Conservation (phyloP, 2,113 vertebrate genomes). For the Cyprinodon brontotheroides region DNA sequence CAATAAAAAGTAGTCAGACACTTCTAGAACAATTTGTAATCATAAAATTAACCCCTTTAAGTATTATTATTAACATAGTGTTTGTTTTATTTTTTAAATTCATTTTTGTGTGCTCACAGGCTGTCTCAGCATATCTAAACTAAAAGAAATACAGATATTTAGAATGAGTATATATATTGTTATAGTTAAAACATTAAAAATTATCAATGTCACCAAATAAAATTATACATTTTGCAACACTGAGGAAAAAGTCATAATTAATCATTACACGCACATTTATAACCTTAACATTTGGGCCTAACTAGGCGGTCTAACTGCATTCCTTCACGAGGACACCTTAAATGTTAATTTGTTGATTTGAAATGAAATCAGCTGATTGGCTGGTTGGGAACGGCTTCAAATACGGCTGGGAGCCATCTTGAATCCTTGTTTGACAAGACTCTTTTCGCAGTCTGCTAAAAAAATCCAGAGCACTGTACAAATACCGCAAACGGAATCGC, state of each 20-base stretch:
- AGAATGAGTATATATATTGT: too few relatives aligned
- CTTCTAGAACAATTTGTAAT: too few relatives aligned
- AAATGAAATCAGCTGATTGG: conserved; percentile 75
- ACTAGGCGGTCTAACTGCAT: background rate
- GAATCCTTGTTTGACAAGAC: conserved; percentile 75
- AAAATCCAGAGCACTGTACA: conserved; percentile 44
- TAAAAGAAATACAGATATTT: too few relatives aligned
- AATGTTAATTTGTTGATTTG: conserved; percentile 42
- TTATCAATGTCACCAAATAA: background rate
- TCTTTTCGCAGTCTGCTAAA: conserved; percentile 66
- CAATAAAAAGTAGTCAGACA: too few relatives aligned
- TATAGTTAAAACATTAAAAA: background rate
- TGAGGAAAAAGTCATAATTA: background rate
- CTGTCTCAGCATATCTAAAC: too few relatives aligned
- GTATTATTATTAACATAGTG: too few relatives aligned
- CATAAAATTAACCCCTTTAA: too few relatives aligned
- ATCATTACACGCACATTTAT: background rate
- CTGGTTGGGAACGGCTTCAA: conserved; percentile 79
- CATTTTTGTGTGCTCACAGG: too few relatives aligned
- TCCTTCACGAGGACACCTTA: background rate
- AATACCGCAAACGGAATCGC: conserved; percentile 55
- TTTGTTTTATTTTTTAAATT: too few relatives aligned
- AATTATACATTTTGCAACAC: background rate
- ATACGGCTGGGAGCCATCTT: conserved; percentile 90
- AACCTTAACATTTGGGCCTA: background rate